These are phyloP conservation scores for Aelia acuminata DNA, from an alignment of 2,888 invertebrate genomes.

Conservation along the genomic window DNA sequence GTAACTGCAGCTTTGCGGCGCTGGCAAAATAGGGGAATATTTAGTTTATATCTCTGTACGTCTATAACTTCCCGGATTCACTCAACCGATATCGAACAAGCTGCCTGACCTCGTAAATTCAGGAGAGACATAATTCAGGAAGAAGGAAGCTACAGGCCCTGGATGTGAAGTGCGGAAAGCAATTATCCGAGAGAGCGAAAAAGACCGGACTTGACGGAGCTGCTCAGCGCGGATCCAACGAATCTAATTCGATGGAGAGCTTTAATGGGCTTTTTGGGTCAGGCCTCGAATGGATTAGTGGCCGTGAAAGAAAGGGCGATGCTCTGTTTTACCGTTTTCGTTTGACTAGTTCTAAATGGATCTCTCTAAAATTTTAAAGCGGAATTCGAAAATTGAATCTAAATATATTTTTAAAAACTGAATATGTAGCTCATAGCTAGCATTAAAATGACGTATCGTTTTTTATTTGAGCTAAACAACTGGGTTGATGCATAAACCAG, in stretches of 20 bases:
- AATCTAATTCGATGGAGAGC: conserved; percentile 28
- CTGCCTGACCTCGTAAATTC: background rate
- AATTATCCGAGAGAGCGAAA: conserved; percentile 22
- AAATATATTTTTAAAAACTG: too few species aligned
- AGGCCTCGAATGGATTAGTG: conserved; percentile 12
- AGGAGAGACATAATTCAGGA: background rate
- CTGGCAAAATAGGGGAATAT: too few species aligned
- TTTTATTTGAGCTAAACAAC: too few species aligned
- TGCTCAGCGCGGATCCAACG: background rate
- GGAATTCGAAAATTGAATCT: background rate
- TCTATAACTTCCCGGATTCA: too few species aligned
- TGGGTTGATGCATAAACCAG: too few species aligned
- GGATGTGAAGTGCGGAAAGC: conserved; percentile 26
- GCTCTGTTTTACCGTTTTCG: background rate
- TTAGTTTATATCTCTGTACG: too few species aligned
- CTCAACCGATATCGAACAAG: background rate
- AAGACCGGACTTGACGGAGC: background rate
- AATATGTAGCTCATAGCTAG: too few species aligned
- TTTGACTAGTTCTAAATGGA: background rate
- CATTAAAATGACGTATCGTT: too few species aligned
- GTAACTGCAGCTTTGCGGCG: too few species aligned
- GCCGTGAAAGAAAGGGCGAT: background rate
- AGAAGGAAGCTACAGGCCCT: background rate
- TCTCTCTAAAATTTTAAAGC: background rate
- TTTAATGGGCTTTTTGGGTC: conserved; percentile 46